A percentile compares a stretch with the other conserved stretches of the same genome.
Conservation (phyloP, 2,888 invertebrate genomes). For the Drosophila prolongata region DNA sequence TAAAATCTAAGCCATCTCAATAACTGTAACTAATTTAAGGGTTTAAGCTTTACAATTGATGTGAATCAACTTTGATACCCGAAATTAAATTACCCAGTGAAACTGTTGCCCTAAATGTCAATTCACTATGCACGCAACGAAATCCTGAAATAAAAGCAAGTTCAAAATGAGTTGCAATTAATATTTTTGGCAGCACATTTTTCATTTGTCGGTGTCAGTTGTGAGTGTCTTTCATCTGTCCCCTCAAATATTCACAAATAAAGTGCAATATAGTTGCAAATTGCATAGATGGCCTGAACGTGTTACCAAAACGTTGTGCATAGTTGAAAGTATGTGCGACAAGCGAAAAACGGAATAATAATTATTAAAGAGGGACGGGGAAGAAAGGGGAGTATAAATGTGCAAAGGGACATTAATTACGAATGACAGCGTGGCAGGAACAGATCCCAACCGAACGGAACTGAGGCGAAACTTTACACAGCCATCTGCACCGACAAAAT, state of each 20-base stretch:
- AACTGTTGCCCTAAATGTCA: slow-evolving; percentile 1
- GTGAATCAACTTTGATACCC: background rate
- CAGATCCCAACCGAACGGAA: slow-evolving; percentile 28
- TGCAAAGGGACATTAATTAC: slow-evolving; percentile 48
- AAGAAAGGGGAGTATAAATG: slow-evolving; percentile 19
- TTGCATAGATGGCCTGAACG: slow-evolving; percentile 25
- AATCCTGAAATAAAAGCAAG: slow-evolving; percentile 2
- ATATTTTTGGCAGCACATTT: slow-evolving; percentile 23
- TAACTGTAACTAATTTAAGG: too few relatives aligned
- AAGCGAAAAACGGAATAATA: slow-evolving; percentile 38
- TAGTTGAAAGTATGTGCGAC: slow-evolving; percentile 35
- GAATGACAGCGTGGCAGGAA: slow-evolving; percentile 48
- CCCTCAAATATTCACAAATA: slow-evolving; percentile 43
- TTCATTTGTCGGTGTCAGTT: slow-evolving; percentile 30
- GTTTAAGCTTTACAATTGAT: background rate
- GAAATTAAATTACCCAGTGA: slow-evolving; percentile 6
- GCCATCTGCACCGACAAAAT: background rate
- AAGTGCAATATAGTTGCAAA: slow-evolving; percentile 43
- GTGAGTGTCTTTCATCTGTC: slow-evolving; percentile 8
- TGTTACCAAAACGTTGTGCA: slow-evolving; percentile 34
- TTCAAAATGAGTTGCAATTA: slow-evolving; percentile 33
- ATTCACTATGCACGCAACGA: slow-evolving; percentile 12
- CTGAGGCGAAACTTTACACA: slow-evolving; percentile 26
- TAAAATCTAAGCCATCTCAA: too few relatives aligned
- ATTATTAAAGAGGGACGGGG: slow-evolving; percentile 32